Conservation (phyloP, 1,140 invertebrate species). For the Eubasilissa regina region DNA sequence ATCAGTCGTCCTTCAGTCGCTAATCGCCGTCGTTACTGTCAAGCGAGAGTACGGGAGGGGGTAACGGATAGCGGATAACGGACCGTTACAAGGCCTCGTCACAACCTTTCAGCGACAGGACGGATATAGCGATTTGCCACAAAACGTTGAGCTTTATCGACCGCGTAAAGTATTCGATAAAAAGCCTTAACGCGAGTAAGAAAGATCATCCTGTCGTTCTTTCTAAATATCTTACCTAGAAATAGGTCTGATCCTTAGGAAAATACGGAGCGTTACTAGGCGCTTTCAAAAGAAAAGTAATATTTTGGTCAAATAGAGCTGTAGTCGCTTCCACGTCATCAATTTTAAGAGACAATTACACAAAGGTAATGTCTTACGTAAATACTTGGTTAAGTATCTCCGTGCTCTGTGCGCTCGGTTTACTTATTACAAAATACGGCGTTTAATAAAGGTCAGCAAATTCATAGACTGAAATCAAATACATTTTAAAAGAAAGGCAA, state of each 20-base stretch:
- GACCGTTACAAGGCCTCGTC: slow-evolving; percentile 28
- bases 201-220: background rate
- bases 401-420: too few species aligned
- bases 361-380: too few species aligned
- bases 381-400: too few species aligned
- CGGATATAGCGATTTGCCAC: slow-evolving; percentile 10
- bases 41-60: background rate
- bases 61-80: slow-evolving; percentile 27
- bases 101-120: background rate
- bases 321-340: background rate
- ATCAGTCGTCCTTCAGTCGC: slow-evolving; percentile 21
- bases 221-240: background rate
- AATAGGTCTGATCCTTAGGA: too few species aligned
- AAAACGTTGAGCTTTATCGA: slow-evolving; percentile 10
- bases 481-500: too few species aligned
- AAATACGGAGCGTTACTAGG: too few species aligned
- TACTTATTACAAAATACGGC: too few species aligned
- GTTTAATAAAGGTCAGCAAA: too few species aligned
- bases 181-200: background rate
- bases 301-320: background rate
- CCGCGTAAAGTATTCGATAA: slow-evolving; percentile 5
- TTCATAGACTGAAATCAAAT: too few species aligned
- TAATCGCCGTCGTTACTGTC: slow-evolving; percentile 29
- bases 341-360: background rate
- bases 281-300: background rate